Percentiles rank a stretch among this genome's conserved stretches.
phyloP scores from a whole-genome alignment of 1,140 invertebrate genomes.

The Micrasema minimum region DNA sequence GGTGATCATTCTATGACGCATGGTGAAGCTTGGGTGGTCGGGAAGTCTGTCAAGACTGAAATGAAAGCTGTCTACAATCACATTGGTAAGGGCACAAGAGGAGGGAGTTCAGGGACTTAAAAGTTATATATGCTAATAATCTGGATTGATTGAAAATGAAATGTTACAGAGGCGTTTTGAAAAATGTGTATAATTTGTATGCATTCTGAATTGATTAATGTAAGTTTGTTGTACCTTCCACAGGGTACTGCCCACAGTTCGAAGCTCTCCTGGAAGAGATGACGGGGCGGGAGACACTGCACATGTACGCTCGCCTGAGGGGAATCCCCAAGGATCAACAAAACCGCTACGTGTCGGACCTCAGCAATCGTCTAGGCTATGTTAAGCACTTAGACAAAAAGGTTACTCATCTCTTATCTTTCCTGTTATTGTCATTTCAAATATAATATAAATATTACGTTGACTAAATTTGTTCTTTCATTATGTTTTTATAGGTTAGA shows the following conservation, averaged over 20 bases:
- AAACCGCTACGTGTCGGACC: constrained; percentile 48
- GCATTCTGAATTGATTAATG: no score
- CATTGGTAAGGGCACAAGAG: constrained; percentile 69
- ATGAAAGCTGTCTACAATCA: constrained; percentile 69
- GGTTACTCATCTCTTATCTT: constrained; percentile 54
- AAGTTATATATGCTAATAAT: no score
- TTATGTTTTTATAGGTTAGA: constrained; percentile 63
- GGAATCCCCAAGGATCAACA: constrained; percentile 66
- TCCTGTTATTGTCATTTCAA: no score
- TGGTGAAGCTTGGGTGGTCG: constrained; percentile 67
- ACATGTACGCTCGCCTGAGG: constrained; percentile 74
- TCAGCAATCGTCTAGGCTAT: constrained; percentile 65
- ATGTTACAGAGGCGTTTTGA: no score
- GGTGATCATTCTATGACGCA: constrained; percentile 76
- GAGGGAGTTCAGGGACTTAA: no score
- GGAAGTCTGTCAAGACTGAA: constrained; percentile 66
- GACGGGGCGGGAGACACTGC: constrained; percentile 78
- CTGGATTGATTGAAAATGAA: no score
- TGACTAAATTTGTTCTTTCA: no score
- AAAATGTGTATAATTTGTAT: no score
- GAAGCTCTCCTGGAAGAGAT: constrained; percentile 80
- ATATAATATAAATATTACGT: no score
- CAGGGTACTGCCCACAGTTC: constrained; percentile 80
- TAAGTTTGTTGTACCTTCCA: not conserved
- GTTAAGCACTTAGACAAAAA: constrained; percentile 67